phyloP scores from a whole-genome alignment of 1,140 invertebrate species.

The Arctopsyche grandis region DNA sequence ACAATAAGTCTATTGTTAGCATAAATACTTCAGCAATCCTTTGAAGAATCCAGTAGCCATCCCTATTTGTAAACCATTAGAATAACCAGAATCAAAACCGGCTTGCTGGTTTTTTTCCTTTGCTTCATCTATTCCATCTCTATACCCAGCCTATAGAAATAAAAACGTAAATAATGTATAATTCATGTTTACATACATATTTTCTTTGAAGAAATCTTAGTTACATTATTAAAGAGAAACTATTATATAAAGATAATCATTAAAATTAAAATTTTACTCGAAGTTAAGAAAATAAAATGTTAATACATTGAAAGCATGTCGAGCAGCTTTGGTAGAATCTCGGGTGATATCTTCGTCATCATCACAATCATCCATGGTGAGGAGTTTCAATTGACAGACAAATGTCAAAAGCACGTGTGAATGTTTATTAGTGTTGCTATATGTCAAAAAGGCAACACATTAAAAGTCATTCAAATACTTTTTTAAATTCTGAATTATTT shows the following conservation, averaged over 20 bases:
- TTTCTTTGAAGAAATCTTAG: not conserved
- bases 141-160: slow-evolving; percentile 48
- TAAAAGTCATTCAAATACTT: too few species aligned
- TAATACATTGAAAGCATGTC: not conserved
- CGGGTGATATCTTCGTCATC: slow-evolving; percentile 9
- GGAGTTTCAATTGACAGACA: not conserved
- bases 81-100: slow-evolving; percentile 46
- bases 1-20: not conserved
- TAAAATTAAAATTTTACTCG: too few species aligned
- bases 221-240: not conserved
- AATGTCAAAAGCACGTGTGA: not conserved
- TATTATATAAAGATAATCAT: not conserved
- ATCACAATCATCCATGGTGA: not conserved
- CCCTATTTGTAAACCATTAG: slow-evolving; percentile 41
- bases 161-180: not conserved
- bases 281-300: too few species aligned
- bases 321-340: slow-evolving; percentile 8
- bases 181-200: not conserved
- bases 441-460: not conserved
- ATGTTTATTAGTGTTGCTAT: not conserved
- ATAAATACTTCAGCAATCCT: slow-evolving; percentile 36
- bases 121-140: slow-evolving; percentile 41
- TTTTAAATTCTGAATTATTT: too few species aligned
- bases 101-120: slow-evolving; percentile 43
- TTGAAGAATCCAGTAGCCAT: slow-evolving; percentile 40